Conservation (phyloP, 1,140 invertebrate genomes). For the Hylaeus anthracinus region DNA sequence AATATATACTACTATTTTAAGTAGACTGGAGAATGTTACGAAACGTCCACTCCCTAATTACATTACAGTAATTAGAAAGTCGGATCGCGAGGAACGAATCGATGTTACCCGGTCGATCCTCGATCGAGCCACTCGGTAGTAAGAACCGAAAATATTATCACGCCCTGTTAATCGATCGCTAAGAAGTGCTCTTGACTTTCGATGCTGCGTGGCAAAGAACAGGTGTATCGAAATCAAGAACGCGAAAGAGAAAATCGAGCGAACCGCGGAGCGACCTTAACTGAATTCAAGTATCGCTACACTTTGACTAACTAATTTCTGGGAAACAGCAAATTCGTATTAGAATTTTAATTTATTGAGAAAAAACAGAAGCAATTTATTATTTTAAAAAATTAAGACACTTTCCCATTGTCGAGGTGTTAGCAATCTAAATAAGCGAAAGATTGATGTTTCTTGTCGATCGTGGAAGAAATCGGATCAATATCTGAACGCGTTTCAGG, state of each 20-base stretch:
- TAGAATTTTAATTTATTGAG: too few species aligned
- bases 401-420: too few species aligned
- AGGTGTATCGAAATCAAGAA: constrained; percentile 32
- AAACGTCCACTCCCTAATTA: constrained; percentile 3
- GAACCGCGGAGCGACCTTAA: background rate
- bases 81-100: background rate
- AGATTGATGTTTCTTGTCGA: too few species aligned
- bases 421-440: too few species aligned
- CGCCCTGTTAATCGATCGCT: constrained; percentile 19
- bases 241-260: constrained; percentile 38
- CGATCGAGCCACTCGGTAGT: background rate
- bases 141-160: constrained; percentile 27
- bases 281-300: background rate
- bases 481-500: too few species aligned
- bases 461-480: too few species aligned
- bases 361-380: too few species aligned
- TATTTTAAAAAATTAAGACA: too few species aligned
- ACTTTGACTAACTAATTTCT: background rate
- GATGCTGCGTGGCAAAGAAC: constrained; percentile 14
- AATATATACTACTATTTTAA: too few species aligned
- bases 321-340: too few species aligned
- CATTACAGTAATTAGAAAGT: constrained; percentile 3
- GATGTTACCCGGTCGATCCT: background rate
- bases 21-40: background rate
- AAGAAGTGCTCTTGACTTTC: constrained; percentile 37